Evolutionary conservation across 92 coral and sea anemone species (phyloP), one percentile per base, ranked within the genome.

Genomic region (Umimayanthus kanabou): DNA sequence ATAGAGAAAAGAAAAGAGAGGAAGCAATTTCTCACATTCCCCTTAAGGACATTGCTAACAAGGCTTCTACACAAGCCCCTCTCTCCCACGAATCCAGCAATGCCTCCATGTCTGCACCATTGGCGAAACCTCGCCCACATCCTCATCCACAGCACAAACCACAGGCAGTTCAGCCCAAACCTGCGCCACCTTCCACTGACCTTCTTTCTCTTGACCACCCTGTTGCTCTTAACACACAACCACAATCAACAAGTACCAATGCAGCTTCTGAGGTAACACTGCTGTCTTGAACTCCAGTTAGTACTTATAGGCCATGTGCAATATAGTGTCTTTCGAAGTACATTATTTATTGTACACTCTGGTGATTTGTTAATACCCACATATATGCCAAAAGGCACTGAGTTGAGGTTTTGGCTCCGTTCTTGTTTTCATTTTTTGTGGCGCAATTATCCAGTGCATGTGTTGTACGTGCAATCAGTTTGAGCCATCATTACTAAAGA

Each of bases 151-250:
- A 67, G 53, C 42, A 28, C 26, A 80, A 80, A 20, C 20, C 78
- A 14, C 69, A 43, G 11, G 42, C 57, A 43, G 18, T 26, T 25
- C 74, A 83, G 40, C 55, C 87, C 4, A 83, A 71, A 47, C 50
- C 28, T 70, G 42, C 74, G 8, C 79, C 87, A 45, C 78, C 77
- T 14, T 83, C 87, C 16, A 78, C 87, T 30, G 87, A 83, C 26
- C 87, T 83, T 70, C 66, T 83, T 14, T 83, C 87, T 55, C 87
- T 83, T 70, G 87, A 83, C 55, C 61, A 83, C 29, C 87, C 87
- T 25, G 87, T 33, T 13, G 4, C 67, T 11, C 33, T 50, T 18
- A 70, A 26, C 45, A 33, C 49, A 18, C 79, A 69, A n/a, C 37
- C 66, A 81, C 6, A 23, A 11, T 43, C 76, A 73, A 9, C 5